phyloP scores from a whole-genome alignment of 2,888 invertebrate genomes.

The Napeogenes inachia region DNA sequence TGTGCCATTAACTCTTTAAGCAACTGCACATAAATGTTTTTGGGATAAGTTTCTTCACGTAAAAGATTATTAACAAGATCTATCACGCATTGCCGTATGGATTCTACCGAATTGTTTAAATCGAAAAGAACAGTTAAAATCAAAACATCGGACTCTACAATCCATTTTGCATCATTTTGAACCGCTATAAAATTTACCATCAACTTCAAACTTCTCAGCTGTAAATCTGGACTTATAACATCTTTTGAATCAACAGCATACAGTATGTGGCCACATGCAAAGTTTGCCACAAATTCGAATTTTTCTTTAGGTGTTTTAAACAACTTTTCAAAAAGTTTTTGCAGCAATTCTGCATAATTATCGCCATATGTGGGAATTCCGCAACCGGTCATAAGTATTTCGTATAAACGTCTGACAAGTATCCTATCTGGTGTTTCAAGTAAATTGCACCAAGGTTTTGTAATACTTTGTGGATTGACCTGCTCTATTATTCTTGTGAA shows the following conservation, averaged over 20 bases:
- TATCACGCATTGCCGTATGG: constrained; percentile 76
- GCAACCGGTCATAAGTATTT: constrained; percentile 71
- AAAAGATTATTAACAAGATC: constrained; percentile 66
- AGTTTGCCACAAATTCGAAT: constrained; percentile 77
- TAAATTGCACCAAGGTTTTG: constrained; percentile 67
- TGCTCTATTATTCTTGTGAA: constrained; percentile 69
- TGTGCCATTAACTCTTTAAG: constrained; percentile 67
- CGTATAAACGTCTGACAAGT: constrained; percentile 62
- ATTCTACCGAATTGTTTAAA: constrained; percentile 72
- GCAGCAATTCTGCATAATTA: constrained; percentile 58
- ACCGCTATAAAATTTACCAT: constrained; percentile 50
- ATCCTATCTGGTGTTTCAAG: constrained; percentile 54
- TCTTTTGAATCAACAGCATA: constrained; percentile 62
- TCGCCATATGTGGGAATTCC: constrained; percentile 53
- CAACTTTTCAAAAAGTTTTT: constrained; percentile 64
- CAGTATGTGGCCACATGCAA: constrained; percentile 70
- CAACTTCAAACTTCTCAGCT: constrained; percentile 71
- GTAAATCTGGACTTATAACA: constrained; percentile 67
- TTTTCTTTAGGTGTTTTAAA: constrained; percentile 64
- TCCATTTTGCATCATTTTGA: constrained; percentile 50
- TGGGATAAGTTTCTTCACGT: constrained; percentile 48
- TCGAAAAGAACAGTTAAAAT: constrained; percentile 76
- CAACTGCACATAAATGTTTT: constrained; percentile 61
- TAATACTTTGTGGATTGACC: constrained; percentile 55
- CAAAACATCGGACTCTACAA: constrained; percentile 63